Evolutionary conservation across 1,140 invertebrate genomes (phyloP), one percentile per base, ranked within the genome.

Genomic region (Telenomus remus): DNA sequence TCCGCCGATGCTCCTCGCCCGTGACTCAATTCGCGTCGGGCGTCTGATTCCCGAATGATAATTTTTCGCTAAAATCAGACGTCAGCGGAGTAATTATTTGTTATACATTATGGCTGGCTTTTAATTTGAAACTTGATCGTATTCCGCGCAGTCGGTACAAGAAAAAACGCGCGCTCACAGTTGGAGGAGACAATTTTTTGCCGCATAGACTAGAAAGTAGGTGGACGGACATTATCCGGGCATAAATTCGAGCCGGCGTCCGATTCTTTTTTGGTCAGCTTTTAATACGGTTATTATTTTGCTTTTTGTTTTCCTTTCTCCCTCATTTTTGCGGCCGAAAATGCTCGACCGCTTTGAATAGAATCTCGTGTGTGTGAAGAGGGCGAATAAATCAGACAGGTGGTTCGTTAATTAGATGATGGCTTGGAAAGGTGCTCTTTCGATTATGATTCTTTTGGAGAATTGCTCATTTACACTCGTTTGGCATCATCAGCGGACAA

Each of bases 41-140:
- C 6, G 19, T 27, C 19, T 27, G 2, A 6, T 27, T 27, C 19
- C 6, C 1, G 6, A 27, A 27, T 27, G 19, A 27, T 27, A 6
- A 27, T 6, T 66, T 73, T 72, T 65, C 55, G 16, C 61, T 65
- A 61, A 63, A 61, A 71, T 63, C 68, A 49, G 47, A 27, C 8
- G 16, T 50, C 44, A 43, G 6, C 6, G 6, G 6, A 44, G 16
- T 61, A 70, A 27, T 27, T 61, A 39, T 39, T 39, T 9, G 8
- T n/a, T 39, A 39, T 70, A 70, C 61, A 6, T 27, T 1, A 27
- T 27, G 19, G 19, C 6, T 27, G 19, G 19, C 19, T 27, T 27
- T 27, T 27, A 27, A 27, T 27, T 27, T 27, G 19, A 27, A 27
- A 27, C 6, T 27, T 27, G 19, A 27, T 27, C 19, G 19, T 27